Conservation (phyloP, 2,797 vertebrate genomes). For the Percopsis omiscomaycus region DNA sequence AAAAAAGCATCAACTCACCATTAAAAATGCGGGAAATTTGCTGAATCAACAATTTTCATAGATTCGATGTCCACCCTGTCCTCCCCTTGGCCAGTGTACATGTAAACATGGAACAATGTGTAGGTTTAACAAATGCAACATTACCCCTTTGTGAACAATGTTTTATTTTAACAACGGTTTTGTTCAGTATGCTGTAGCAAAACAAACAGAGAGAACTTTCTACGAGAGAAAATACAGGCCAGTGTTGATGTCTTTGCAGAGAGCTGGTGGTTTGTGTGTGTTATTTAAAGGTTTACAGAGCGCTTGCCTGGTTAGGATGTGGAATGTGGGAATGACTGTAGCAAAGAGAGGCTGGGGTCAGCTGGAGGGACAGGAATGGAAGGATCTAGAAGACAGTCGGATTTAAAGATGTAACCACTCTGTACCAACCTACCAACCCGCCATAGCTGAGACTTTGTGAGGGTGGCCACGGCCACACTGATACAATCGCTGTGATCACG, state of each 20-base stretch:
- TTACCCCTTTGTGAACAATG: background rate
- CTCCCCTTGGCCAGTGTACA: background rate
- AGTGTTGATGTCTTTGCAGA: constrained; percentile 22
- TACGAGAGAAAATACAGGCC: constrained; percentile 13
- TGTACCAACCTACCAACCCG: too few species aligned
- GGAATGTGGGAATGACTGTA: constrained; percentile 45
- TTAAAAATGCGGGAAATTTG: background rate
- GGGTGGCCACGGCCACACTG: background rate
- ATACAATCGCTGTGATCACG: background rate
- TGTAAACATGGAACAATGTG: background rate
- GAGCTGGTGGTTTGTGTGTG: constrained; percentile 45
- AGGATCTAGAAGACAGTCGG: background rate
- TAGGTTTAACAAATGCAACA: background rate
- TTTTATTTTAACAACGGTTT: background rate
- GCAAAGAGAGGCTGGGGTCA: constrained; percentile 16
- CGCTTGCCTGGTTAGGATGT: constrained; percentile 40
- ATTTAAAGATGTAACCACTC: background rate
- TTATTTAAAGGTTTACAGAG: constrained; percentile 54
- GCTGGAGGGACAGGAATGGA: background rate
- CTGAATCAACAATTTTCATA: background rate
- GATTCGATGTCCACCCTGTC: too few species aligned
- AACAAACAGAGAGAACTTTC: constrained; percentile 15
- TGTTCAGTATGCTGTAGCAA: background rate
- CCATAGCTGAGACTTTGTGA: background rate
- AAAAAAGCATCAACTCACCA: too few species aligned